These are phyloP conservation scores for Tiaroga cobitis DNA, from an alignment of 2,797 vertebrate genomes.

Conservation along the genomic window DNA sequence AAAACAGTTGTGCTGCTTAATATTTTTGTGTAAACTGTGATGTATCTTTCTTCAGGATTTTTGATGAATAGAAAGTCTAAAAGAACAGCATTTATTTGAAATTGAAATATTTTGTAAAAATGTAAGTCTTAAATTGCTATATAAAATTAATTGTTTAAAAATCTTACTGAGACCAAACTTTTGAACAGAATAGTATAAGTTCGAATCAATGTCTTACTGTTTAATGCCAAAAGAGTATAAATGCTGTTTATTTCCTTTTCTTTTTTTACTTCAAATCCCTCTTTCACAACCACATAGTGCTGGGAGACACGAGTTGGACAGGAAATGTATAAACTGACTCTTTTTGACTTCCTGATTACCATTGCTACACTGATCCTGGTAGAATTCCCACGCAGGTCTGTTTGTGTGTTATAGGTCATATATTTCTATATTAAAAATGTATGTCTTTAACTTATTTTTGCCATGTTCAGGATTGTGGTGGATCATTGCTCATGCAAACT, in stretches of 20 bases:
- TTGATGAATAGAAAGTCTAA: background rate
- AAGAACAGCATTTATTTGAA: background rate
- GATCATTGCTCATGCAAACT: conserved; percentile 79
- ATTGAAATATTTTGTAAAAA: background rate
- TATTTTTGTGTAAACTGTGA: background rate
- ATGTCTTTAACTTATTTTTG: background rate
- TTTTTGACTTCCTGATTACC: conserved; percentile 86
- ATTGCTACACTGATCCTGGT: conserved; percentile 78
- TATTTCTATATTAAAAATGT: background rate
- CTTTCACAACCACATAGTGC: conserved; percentile 75
- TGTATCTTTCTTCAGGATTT: background rate
- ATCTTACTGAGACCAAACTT: background rate
- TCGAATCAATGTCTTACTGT: background rate
- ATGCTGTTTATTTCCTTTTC: background rate
- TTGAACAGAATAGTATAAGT: background rate
- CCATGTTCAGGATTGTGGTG: conserved; percentile 78
- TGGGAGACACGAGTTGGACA: conserved; percentile 92
- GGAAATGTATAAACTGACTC: conserved; percentile 91
- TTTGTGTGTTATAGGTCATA: background rate
- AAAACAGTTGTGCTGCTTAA: background rate
- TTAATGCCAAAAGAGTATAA: background rate
- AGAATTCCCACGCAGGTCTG: conserved; percentile 88
- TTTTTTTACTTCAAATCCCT: background rate
- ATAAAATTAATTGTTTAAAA: too few species aligned
- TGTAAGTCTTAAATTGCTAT: too few species aligned